Percentiles rank a stretch among this genome's conserved stretches.
phyloP scores from a whole-genome alignment of 2,113 vertebrate species.

The Paralichthys olivaceus region DNA sequence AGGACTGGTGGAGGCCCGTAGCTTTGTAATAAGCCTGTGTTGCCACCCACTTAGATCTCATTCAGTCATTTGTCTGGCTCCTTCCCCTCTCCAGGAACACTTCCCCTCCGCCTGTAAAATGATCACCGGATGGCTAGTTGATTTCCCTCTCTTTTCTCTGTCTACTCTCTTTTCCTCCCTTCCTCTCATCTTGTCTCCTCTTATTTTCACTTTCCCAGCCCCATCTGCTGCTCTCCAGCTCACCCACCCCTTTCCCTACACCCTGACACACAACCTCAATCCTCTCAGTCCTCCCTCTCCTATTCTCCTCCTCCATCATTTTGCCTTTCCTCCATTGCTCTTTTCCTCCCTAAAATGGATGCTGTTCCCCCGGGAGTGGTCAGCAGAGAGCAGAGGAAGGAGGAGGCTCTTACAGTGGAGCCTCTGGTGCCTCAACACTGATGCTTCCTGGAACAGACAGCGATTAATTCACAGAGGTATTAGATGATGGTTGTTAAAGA shows the following conservation, averaged over 20 bases:
- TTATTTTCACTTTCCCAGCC: constrained; percentile 58
- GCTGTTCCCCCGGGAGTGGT: constrained; percentile 62
- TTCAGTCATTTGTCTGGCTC: constrained; percentile 88
- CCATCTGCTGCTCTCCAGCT: constrained; percentile 23
- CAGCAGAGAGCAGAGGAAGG: constrained; percentile 53
- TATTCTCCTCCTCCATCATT: constrained; percentile 56
- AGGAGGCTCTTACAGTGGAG: constrained; percentile 46
- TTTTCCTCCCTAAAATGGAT: constrained; percentile 70
- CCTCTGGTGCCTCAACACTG: constrained; percentile 24
- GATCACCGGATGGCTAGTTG: constrained; percentile 84
- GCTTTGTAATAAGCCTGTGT: constrained; percentile 37
- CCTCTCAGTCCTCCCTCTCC: constrained; percentile 39
- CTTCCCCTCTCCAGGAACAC: constrained; percentile 84
- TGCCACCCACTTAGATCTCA: constrained; percentile 82
- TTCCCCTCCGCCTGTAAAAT: constrained; percentile 85
- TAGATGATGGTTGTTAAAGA: constrained; percentile 30
- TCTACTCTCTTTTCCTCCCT: constrained; percentile 56
- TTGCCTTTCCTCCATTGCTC: constrained; percentile 48
- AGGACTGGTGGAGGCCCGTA: constrained; percentile 42
- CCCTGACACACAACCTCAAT: constrained; percentile 40
- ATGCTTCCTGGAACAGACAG: constrained; percentile 34
- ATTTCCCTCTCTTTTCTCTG: constrained; percentile 73
- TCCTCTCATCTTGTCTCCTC: constrained; percentile 51
- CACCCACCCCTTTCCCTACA: constrained; percentile 12
- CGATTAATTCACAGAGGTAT: constrained; percentile 42